Base-by-base conservation (phyloP, 2,797 vertebrate genomes). In the Neosalanx taihuensis region DNA sequence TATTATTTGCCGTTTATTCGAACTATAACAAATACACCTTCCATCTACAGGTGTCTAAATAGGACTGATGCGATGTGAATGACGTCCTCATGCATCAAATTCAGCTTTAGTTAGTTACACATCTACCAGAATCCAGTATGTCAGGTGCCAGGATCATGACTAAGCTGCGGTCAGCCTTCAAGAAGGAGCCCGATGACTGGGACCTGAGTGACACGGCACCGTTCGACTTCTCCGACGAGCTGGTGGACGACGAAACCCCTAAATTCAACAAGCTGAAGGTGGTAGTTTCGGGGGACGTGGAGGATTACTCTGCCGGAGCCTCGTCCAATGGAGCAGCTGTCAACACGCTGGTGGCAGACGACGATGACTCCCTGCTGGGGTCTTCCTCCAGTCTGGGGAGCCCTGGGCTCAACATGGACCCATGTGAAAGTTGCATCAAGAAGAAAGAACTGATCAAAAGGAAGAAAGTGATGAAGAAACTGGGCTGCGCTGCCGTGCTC, bases 231-330 rank as follows among this genome's bases (percentile, higher is more conserved):
- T 87, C 93, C 58, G 90, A 91, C 0, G 93, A 93, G 6, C 91
- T 86, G 58, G 93, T 65, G 5, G 94, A 96, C 0, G 96, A 96
- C 3, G 95, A 96, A 4, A 71, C 83, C 0, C 92, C 96, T 6
- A 83, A 91, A 10, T 96, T 98, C 70, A 97, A 92, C 85, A 94
- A 95, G 75, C 92, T 99, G 63, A 93, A 93, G 26, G 96, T 98
- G 4, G 95, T 98, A 76, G 95, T 97, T 56, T 94, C 94, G 1
- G 96, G 95, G 0, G 94, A 97, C 71, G 88, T 90, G 87, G 89
- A 89, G 0, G 91, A 92, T 5, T 90, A 90, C 29, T 82, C 91
- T 0, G 87, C 92, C 2, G 79, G 86, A 0, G 83, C 88, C 1
- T 49, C 81, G 3, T 83, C 89, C 53, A 93, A 92, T 68, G 94